Percentiles rank a stretch among this genome's conserved stretches.
These are phyloP conservation scores for Gallinago nigripennis DNA, from an alignment of 2,797 vertebrate species.

Conservation along the genomic window DNA sequence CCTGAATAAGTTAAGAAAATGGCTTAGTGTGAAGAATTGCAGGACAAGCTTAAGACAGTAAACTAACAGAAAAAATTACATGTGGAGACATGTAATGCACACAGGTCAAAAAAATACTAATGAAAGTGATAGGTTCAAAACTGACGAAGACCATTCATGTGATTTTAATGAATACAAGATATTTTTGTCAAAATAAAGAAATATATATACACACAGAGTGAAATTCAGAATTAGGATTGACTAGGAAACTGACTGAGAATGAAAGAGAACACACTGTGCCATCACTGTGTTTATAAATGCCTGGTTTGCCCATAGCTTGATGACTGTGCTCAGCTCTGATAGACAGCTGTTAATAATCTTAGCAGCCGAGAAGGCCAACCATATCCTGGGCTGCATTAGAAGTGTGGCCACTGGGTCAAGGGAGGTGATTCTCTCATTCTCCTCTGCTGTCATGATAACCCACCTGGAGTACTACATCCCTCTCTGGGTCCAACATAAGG, in stretches of 20 bases:
- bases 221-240: background rate
- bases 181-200: background rate
- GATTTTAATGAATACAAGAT: background rate
- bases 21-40: background rate
- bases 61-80: background rate
- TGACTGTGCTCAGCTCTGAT: background rate
- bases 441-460: too few species aligned
- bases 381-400: too few species aligned
- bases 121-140: background rate
- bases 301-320: background rate
- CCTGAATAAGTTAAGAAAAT: background rate
- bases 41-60: background rate
- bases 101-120: background rate
- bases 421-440: too few species aligned
- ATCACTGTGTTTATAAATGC: rapidly evolving
- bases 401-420: too few species aligned
- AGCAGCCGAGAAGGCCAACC: too few species aligned
- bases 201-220: rapidly evolving
- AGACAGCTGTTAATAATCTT: background rate
- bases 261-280: background rate
- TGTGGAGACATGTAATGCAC: background rate
- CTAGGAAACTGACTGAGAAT: background rate
- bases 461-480: too few species aligned
- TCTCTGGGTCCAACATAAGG: too few species aligned
- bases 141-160: background rate